These are phyloP conservation scores for Aethina tumida DNA, from an alignment of 1,140 invertebrate species.

Conservation along the genomic window DNA sequence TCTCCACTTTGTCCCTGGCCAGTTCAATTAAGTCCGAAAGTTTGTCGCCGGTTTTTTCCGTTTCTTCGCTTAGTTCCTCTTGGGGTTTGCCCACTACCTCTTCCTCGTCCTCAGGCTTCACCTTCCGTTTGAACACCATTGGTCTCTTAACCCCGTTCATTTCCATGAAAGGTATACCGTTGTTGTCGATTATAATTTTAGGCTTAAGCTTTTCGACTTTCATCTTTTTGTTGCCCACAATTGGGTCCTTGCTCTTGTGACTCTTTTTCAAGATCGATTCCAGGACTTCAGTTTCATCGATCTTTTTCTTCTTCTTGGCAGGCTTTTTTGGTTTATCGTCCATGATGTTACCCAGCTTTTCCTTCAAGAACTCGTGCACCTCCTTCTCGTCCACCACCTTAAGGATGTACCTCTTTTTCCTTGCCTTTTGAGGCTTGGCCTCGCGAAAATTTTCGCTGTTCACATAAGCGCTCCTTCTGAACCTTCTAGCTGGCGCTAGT, in stretches of 20 bases:
- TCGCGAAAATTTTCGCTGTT: slow-evolving; percentile 12
- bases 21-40: slow-evolving; percentile 15
- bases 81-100: background rate
- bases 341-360: slow-evolving; percentile 14
- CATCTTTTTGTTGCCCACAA: slow-evolving; percentile 11
- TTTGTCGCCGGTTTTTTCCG: slow-evolving; percentile 15
- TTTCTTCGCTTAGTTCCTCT: background rate
- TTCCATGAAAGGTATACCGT: slow-evolving; percentile 26
- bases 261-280: slow-evolving; percentile 11
- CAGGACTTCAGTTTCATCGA: background rate
- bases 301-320: slow-evolving; percentile 10
- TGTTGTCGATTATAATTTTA: slow-evolving; percentile 26
- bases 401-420: slow-evolving; percentile 23
- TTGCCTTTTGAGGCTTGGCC: slow-evolving; percentile 2
- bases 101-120: background rate
- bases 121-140: slow-evolving; percentile 10
- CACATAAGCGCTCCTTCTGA: slow-evolving; percentile 8
- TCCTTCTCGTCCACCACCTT: slow-evolving; percentile 22
- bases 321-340: slow-evolving; percentile 7
- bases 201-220: slow-evolving; percentile 20
- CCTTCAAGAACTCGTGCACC: slow-evolving; percentile 17
- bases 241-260: slow-evolving; percentile 3
- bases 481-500: background rate
- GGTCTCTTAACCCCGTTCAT: slow-evolving; percentile 24
- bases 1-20: slow-evolving; percentile 9